A percentile compares a stretch with the other conserved stretches of the same genome.
phyloP scores from a whole-genome alignment of 2,888 invertebrate species.

The Amiota communis region DNA sequence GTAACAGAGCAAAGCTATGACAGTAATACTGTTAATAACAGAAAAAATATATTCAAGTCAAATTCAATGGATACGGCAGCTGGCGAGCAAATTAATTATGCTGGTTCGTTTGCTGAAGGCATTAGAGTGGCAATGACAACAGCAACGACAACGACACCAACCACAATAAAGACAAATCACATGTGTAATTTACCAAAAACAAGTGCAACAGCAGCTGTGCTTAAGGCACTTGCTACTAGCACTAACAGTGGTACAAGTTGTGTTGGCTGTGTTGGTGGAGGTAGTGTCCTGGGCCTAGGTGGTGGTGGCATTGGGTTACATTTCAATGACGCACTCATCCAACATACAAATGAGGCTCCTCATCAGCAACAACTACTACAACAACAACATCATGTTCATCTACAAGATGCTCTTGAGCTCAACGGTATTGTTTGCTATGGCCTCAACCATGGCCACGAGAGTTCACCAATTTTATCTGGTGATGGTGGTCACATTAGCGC shows the following conservation, averaged over 20 bases:
- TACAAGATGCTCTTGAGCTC: conserved; percentile 43
- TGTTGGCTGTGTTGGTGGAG: neutral
- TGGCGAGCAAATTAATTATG: conserved; percentile 25
- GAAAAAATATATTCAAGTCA: conserved; percentile 56
- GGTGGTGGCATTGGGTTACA: conserved; percentile 29
- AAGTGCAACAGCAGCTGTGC: conserved; percentile 20
- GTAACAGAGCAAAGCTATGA: conserved; percentile 30
- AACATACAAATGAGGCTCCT: conserved; percentile 47
- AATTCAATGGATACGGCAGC: conserved; percentile 56
- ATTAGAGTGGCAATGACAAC: conserved; percentile 32
- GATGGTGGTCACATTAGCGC: conserved; percentile 40
- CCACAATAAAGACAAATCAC: conserved; percentile 48
- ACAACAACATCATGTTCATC: conserved; percentile 47
- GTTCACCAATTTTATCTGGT: conserved; percentile 26
- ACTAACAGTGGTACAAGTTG: neutral
- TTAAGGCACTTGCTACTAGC: conserved; percentile 8
- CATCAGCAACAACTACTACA: conserved; percentile 40
- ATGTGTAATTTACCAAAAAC: conserved; percentile 42
- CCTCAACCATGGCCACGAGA: conserved; percentile 31
- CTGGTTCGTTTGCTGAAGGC: conserved; percentile 6
- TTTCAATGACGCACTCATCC: conserved; percentile 40
- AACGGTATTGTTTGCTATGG: conserved; percentile 46
- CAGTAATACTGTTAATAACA: conserved; percentile 32
- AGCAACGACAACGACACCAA: conserved; percentile 32
- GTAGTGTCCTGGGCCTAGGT: neutral